Percentiles rank a stretch among this genome's conserved stretches.
Evolutionary conservation across 2,797 vertebrate genomes (phyloP).

Genomic region (Sciaenops ocellatus): DNA sequence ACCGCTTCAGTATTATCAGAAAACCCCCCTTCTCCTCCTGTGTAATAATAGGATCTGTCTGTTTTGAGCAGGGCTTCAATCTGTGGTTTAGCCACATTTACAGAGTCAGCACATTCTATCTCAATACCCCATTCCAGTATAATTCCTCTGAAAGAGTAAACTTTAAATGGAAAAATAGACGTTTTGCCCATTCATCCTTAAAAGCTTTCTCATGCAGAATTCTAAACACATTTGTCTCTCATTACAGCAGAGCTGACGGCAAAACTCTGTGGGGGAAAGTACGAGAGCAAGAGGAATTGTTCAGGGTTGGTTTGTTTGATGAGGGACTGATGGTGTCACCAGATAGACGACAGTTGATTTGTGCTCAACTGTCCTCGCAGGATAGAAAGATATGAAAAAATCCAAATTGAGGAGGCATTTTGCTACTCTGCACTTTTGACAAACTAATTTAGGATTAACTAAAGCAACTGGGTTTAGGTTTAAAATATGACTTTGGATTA

Average conservation of each 20-base stretch:
- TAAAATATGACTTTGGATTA: background rate
- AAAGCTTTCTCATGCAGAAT: constrained; percentile 22
- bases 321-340: background rate
- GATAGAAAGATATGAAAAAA: background rate
- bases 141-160: constrained; percentile 54
- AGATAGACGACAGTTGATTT: constrained; percentile 16
- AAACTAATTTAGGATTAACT: constrained; percentile 10
- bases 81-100: constrained; percentile 70
- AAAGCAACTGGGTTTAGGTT: background rate
- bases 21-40: constrained; percentile 13
- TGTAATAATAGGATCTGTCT: constrained; percentile 65
- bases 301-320: constrained; percentile 13
- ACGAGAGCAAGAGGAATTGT: background rate
- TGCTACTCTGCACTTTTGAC: background rate
- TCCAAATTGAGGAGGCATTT: background rate
- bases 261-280: constrained; percentile 11
- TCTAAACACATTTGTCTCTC: constrained; percentile 48
- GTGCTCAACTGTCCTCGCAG: background rate
- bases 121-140: constrained; percentile 44
- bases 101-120: constrained; percentile 72
- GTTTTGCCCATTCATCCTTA: constrained; percentile 28
- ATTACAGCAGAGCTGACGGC: constrained; percentile 27
- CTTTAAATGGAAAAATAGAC: constrained; percentile 65
- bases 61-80: constrained; percentile 57
- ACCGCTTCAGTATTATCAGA: constrained; percentile 42